Conservation (phyloP, 2,888 invertebrate genomes). For the Cephus rjabovi region DNA sequence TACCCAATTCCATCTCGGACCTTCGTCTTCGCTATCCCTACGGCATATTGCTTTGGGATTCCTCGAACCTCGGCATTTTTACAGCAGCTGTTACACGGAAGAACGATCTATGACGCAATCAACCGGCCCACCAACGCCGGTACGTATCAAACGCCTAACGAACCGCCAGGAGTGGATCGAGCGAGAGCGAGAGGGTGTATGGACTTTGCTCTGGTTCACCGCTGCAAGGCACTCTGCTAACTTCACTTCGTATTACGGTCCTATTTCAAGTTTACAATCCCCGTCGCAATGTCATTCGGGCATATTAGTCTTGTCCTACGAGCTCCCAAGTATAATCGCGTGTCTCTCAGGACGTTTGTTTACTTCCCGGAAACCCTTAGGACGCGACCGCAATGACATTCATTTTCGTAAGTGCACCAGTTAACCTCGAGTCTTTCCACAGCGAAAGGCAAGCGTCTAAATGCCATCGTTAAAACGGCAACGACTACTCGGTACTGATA, state of each 20-base stretch:
- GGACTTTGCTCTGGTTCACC: neutral
- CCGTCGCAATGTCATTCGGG: neutral
- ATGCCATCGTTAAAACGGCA: neutral
- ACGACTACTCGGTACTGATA: neutral
- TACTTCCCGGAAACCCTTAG: neutral
- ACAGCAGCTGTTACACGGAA: slow-evolving; percentile 49
- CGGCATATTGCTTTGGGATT: slow-evolving; percentile 56
- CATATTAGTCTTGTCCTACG: neutral
- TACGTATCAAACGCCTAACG: neutral
- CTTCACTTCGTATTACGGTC: neutral
- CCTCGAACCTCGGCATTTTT: slow-evolving; percentile 50
- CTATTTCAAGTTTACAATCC: neutral
- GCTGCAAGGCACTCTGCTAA: neutral
- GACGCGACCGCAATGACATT: neutral
- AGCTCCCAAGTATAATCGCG: neutral
- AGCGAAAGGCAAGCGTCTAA: neutral
- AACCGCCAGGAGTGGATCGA: neutral
- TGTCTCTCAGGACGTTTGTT: neutral
- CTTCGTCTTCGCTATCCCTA: neutral
- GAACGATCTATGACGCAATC: neutral
- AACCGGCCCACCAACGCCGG: neutral
- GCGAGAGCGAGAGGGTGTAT: neutral
- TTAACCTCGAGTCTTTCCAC: neutral
- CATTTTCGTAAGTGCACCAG: neutral
- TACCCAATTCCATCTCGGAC: neutral